phyloP scores from a whole-genome alignment of 1,140 invertebrate species.

The Pseudomyrmex gracilis region DNA sequence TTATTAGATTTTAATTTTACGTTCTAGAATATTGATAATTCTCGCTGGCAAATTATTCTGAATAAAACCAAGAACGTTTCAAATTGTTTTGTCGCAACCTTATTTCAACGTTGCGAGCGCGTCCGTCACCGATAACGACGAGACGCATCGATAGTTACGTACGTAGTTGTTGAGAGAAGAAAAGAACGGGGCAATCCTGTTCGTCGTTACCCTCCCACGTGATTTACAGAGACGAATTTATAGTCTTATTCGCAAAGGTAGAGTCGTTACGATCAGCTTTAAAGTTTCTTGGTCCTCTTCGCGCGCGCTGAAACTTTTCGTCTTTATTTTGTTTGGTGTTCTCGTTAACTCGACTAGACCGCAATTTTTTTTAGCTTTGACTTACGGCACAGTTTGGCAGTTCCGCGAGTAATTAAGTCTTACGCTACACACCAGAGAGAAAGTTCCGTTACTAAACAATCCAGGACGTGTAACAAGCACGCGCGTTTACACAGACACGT shows the following conservation, averaged over 20 bases:
- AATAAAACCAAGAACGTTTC: background rate
- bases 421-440: no score
- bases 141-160: constrained; percentile 39
- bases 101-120: constrained; percentile 65
- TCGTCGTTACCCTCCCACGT: constrained; percentile 71
- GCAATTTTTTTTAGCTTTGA: no score
- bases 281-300: constrained; percentile 52
- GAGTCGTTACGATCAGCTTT: constrained; percentile 59
- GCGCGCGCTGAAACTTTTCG: background rate
- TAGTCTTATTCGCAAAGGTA: constrained; percentile 69
- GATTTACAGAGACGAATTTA: constrained; percentile 76
- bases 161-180: constrained; percentile 41
- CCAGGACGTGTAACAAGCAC: no score
- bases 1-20: no score
- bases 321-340: background rate
- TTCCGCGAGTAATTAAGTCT: no score
- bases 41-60: background rate
- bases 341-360: no score
- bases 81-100: constrained; percentile 7
- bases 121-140: constrained; percentile 68
- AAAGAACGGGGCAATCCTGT: constrained; percentile 40
- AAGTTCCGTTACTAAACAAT: no score
- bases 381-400: no score
- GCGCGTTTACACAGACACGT: no score
- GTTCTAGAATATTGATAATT: no score